Evolutionary conservation across 1,140 invertebrate genomes (phyloP), one percentile per base, ranked within the genome.

Genomic region (Coptotermes formosanus): DNA sequence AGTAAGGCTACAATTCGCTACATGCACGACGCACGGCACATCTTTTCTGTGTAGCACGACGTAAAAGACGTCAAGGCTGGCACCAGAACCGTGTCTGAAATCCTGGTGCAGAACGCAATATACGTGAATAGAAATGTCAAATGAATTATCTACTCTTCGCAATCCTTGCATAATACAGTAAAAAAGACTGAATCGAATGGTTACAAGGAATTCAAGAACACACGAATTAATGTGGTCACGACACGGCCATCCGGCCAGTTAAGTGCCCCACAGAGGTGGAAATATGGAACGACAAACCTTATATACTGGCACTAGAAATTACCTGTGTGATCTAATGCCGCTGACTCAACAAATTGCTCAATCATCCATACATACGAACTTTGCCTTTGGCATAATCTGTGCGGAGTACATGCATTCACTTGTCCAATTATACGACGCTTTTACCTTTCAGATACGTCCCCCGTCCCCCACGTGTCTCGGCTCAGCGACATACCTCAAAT

Each of bases 201-300:
- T 75, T 75, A 75, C 25, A 75, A 30, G 64, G n/a, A 75, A 75
- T 75, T 75, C 64, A 75, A 30, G 64, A 75, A 75, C 64, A 75
- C 2, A 30, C n/a, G 64, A 75, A 75, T n/a, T 75, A 75, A 75
- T 75, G 25, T 30, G 14, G 25, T 75, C 64, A 75, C 64, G 64
- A 75, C 64, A 55, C 21, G 52, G 14, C 4, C 52, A 55, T 16
- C 19, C 52, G 16, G 14, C 64, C 25, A 75, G 64, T 30, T 25
- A 30, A 75, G 64, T 75, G 64, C 25, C 25, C 25, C 64, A 75
- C 64, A 75, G n/a, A 75, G 25, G n/a, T 30, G 64, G 64, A 75
- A 75, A 75, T 30, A 30, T 30, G 25, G 64, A 30, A 75, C 25
- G 64, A 8, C 64, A 75, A n/a, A 9, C 25, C 52, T 55, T 55